Percentiles rank a stretch among this genome's conserved stretches.
phyloP scores from a whole-genome alignment of 2,888 invertebrate species.

The Lasioglossum zephyrum region DNA sequence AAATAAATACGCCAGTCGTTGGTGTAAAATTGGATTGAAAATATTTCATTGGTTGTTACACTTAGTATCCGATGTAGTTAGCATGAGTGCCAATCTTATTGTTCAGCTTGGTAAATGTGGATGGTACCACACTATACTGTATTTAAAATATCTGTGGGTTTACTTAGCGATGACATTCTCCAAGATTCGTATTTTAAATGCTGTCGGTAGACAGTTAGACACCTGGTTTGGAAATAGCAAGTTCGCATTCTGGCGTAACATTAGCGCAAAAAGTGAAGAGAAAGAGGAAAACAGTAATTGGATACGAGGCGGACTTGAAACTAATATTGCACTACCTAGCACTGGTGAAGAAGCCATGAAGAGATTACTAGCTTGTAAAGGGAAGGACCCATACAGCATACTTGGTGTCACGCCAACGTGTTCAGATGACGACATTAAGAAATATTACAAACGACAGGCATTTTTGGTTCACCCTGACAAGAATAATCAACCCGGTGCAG shows the following conservation, averaged over 20 bases:
- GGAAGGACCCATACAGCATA: conserved; percentile 98
- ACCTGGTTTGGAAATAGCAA: conserved; percentile 86
- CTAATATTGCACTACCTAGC: conserved; percentile 93
- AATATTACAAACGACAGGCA: conserved; percentile 97
- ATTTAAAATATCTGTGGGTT: conserved; percentile 81
- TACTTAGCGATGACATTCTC: conserved; percentile 78
- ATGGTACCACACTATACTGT: conserved; percentile 81
- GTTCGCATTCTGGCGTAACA: conserved; percentile 87
- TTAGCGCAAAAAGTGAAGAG: conserved; percentile 84
- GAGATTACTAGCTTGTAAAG: conserved; percentile 95
- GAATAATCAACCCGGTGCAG: conserved; percentile 97
- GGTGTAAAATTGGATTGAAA: conserved; percentile 86
- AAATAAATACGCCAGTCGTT: conserved; percentile 85
- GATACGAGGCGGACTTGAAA: conserved; percentile 86
- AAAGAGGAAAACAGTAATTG: conserved; percentile 84
- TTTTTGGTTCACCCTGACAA: conserved; percentile 98
- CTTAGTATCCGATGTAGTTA: conserved; percentile 92
- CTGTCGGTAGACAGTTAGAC: conserved; percentile 85
- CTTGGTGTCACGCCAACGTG: conserved; percentile 94
- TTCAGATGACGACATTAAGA: conserved; percentile 96
- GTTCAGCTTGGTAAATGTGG: conserved; percentile 86
- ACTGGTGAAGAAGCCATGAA: conserved; percentile 98
- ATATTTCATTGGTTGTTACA: conserved; percentile 92
- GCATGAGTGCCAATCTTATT: conserved; percentile 90
- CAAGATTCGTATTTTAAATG: conserved; percentile 80